A percentile compares a stretch with the other conserved stretches of the same genome.
Evolutionary conservation across 2,797 vertebrate genomes (phyloP).

Genomic region (Sebastes vulpes): DNA sequence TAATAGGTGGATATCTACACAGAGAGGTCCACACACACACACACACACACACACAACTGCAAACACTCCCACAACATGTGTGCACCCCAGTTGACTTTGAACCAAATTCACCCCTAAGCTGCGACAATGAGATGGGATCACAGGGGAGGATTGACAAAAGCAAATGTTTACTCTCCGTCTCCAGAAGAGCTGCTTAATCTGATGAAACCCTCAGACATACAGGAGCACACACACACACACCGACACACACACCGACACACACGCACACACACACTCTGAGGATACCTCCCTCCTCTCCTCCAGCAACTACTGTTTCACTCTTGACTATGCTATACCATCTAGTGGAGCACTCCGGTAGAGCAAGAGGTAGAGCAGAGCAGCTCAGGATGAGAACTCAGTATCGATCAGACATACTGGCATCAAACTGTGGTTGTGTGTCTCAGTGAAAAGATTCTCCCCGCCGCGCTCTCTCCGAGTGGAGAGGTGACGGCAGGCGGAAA

Average conservation of each 20-base stretch:
- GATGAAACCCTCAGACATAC: constrained; percentile 56
- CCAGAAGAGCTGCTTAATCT: constrained; percentile 49
- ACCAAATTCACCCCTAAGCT: constrained; percentile 32
- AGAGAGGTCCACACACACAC: constrained; percentile 17
- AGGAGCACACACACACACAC: background rate
- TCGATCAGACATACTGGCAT: constrained; percentile 8
- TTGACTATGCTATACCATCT: constrained; percentile 82
- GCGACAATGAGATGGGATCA: constrained; percentile 30
- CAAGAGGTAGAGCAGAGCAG: constrained; percentile 21
- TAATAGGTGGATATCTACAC: constrained; percentile 15
- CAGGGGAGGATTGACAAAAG: constrained; percentile 44
- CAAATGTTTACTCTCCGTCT: constrained; percentile 64
- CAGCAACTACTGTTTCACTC: constrained; percentile 51
- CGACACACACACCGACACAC: background rate
- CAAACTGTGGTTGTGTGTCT: background rate
- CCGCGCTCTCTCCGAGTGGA: background rate
- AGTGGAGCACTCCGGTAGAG: constrained; percentile 78
- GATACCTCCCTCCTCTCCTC: background rate
- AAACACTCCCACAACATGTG: background rate
- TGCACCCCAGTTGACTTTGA: constrained; percentile 26
- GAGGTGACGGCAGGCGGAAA: background rate
- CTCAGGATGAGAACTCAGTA: background rate
- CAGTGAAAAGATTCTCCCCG: background rate
- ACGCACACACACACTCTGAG: background rate
- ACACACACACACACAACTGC: constrained; percentile 13